A percentile compares a stretch with the other conserved stretches of the same genome.
These are phyloP conservation scores for Schizotus pectinicornis DNA, from an alignment of 2,888 invertebrate genomes.

Conservation along the genomic window DNA sequence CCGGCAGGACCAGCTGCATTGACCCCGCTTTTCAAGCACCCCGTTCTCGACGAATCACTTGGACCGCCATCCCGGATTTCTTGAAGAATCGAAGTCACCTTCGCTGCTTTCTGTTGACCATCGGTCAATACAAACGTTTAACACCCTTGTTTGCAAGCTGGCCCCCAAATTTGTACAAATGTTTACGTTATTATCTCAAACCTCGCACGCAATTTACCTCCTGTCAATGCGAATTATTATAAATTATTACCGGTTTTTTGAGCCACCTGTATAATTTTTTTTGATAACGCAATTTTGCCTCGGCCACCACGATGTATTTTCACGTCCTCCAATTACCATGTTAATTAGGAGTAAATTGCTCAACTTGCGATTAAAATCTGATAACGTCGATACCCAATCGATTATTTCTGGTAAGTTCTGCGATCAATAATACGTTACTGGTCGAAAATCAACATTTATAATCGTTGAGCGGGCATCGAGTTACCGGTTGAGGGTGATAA, in stretches of 20 bases:
- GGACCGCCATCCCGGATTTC: constrained; percentile 4
- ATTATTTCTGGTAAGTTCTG: constrained; percentile 14
- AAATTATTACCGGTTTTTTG: background rate
- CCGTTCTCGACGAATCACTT: constrained; percentile 1
- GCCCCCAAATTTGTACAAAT: constrained; percentile 54
- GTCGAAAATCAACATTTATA: constrained; percentile 5
- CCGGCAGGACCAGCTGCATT: constrained; percentile 36
- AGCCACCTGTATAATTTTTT: constrained; percentile 2
- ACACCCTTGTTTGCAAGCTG: constrained; percentile 58
- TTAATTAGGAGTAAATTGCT: constrained; percentile 36
- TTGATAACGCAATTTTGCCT: constrained; percentile 2
- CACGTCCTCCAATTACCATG: constrained; percentile 34
- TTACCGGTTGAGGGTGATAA: background rate
- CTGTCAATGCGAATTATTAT: constrained; percentile 21
- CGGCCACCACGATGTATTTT: constrained; percentile 18
- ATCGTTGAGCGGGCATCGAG: background rate
- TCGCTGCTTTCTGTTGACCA: constrained; percentile 45
- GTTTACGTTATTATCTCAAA: constrained; percentile 45
- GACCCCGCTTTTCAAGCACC: background rate
- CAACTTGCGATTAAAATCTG: constrained; percentile 28
- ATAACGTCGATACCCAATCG: constrained; percentile 27
- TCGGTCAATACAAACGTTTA: constrained; percentile 55
- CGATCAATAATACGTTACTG: constrained; percentile 13
- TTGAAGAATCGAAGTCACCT: background rate
- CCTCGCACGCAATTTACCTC: constrained; percentile 17